Evolutionary conservation across 2,113 vertebrate species (phyloP).

Genomic region (Antigone vipio): DNA sequence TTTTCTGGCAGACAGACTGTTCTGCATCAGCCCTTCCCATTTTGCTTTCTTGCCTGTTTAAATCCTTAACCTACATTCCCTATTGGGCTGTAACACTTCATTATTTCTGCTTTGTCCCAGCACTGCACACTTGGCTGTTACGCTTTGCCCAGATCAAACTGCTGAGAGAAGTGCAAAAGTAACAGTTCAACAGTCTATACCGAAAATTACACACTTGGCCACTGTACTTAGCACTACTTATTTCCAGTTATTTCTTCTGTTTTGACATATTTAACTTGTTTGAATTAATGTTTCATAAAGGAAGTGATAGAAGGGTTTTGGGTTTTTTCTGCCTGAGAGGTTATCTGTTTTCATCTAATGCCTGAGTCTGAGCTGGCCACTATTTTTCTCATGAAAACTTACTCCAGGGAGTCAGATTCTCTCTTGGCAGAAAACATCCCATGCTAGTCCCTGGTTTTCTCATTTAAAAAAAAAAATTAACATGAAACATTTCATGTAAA

Average conservation of each 20-base stretch:
- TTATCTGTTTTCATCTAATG: not conserved
- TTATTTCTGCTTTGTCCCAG: slow-evolving; percentile 23
- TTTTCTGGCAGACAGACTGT: not conserved
- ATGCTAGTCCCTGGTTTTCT: not conserved
- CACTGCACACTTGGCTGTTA: not conserved
- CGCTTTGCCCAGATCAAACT: not conserved
- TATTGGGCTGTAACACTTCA: not conserved
- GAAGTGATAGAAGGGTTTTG: not conserved
- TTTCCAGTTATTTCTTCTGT: not conserved
- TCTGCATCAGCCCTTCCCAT: not conserved
- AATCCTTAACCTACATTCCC: slow-evolving; percentile 38
- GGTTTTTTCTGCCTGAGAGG: not conserved
- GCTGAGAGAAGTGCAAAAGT: not conserved
- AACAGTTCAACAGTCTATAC: not conserved
- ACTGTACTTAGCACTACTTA: not conserved
- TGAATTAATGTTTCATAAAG: not conserved
- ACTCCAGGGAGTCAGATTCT: not conserved
- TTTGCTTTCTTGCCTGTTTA: slow-evolving; percentile 1
- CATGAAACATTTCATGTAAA: not conserved
- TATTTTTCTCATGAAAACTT: not conserved
- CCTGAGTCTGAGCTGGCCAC: not conserved
- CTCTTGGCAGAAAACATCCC: not conserved
- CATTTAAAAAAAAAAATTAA: not conserved
- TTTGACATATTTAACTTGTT: not conserved
- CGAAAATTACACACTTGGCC: not conserved